Conservation (phyloP, 2,113 vertebrate genomes). For the Toxotes jaculatrix region DNA sequence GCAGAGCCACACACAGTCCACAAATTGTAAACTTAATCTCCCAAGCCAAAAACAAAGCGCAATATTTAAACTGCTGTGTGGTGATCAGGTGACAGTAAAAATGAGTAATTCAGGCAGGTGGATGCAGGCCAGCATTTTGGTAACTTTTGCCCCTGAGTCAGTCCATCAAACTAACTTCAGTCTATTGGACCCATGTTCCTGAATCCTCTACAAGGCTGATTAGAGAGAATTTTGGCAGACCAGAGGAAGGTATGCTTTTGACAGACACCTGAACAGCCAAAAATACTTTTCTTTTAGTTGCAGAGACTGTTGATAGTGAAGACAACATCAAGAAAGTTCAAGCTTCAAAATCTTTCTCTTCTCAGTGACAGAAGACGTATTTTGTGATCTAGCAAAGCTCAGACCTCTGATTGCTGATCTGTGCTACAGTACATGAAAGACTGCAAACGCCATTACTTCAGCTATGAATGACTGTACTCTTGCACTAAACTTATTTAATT, state of each 20-base stretch:
- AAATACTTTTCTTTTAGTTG: not conserved
- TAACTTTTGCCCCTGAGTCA: not conserved
- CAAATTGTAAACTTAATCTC: constrained; percentile 39
- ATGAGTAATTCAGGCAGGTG: constrained; percentile 1
- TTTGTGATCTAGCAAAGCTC: not conserved
- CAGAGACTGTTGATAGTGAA: not conserved
- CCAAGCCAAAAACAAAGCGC: not conserved
- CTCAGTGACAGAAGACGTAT: not conserved
- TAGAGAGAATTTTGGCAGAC: not conserved
- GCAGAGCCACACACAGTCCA: constrained; percentile 8
- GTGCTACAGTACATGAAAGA: not conserved
- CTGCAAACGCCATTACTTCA: not conserved
- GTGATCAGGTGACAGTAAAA: constrained; percentile 19
- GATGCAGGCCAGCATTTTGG: not conserved
- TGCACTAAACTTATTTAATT: no score
- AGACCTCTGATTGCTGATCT: not conserved
- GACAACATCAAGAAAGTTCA: not conserved
- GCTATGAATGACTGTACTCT: not conserved
- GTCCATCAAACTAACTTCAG: constrained; percentile 3
- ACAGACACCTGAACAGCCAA: not conserved
- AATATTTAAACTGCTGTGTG: constrained; percentile 4
- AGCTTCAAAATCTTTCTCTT: not conserved
- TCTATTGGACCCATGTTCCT: not conserved
- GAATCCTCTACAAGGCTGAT: not conserved
- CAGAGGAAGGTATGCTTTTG: not conserved